Base-by-base conservation (phyloP, 2,797 vertebrate genomes). In the Carduelis carduelis region DNA sequence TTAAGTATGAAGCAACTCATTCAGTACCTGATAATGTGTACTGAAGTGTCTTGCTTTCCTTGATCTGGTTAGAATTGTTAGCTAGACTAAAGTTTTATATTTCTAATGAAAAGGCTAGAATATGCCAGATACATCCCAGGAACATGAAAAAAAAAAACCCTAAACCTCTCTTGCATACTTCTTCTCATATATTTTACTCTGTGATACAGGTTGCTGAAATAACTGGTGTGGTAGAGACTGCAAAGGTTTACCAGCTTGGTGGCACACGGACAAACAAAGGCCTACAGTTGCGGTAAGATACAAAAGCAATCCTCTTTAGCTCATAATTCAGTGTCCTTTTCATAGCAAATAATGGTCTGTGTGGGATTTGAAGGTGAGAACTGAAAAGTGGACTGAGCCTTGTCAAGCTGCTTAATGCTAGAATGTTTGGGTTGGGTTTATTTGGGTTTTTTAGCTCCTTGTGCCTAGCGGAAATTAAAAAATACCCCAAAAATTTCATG, bases 201-300 rank as follows among this genome's bases (percentile, higher is more conserved):
- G n/a, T 92, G 59, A 13, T 91, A 32, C 35, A 99, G 99, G 99
- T 99, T 77, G 99, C 99, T 93, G 99, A 99, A 98, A 99, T 99
- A 90, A 99, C 99, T 22, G 99, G 99, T 69, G 99, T 99, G 78
- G 99, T 99, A 56, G 99, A 99, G 97, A 99, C 99, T 0, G 98
- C 99, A 10, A 99, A 99, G 76, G 98, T 99, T 96, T 99, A 99
- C 97, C 99, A 99, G 89, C 98, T 99, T 44, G 99, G 99, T 46
- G 97, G 98, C 49, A 99, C 99, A 14, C 98, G 99, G 89, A 99
- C 99, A 92, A 99, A 99, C 96, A 99, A 99, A 98, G 99, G 99
- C 50, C 97, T 99, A 24, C 99, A 99, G 79, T 96, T 99, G 96
- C 97, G 99, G 99, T 99, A 96, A 68, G 97, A 87, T 34, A 22